Evolutionary conservation across 2,797 vertebrate species (phyloP).

Genomic region (Micromesistius poutassou): DNA sequence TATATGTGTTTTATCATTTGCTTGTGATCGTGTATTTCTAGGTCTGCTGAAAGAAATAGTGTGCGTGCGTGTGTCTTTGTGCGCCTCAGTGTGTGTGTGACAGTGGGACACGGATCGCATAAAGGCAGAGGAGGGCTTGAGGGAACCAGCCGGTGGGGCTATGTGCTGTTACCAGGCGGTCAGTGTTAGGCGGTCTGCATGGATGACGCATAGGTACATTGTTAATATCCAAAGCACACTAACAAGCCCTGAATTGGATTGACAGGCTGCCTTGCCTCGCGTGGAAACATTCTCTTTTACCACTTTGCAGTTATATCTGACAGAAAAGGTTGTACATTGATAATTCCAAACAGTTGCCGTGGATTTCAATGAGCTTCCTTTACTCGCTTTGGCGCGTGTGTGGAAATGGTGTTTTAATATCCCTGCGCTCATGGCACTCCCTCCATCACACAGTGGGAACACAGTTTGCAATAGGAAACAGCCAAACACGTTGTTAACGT

Average conservation of each 20-base stretch:
- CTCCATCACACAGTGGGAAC: background rate
- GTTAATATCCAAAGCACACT: conserved; percentile 43
- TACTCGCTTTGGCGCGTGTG: background rate
- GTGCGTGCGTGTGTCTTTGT: background rate
- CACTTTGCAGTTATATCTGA: background rate
- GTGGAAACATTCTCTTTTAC: conserved; percentile 20
- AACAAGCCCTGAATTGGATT: conserved; percentile 23
- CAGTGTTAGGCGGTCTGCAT: conserved; percentile 43
- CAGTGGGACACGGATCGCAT: background rate
- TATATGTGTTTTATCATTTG: background rate
- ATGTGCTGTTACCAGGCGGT: conserved; percentile 60
- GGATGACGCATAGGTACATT: conserved; percentile 34
- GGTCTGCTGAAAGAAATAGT: background rate
- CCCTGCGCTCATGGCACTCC: background rate
- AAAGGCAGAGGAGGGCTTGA: background rate
- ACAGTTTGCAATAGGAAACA: background rate
- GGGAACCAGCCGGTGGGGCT: conserved; percentile 22
- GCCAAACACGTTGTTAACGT: background rate
- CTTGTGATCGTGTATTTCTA: background rate
- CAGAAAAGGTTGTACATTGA: background rate
- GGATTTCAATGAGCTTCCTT: background rate
- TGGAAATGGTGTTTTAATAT: background rate
- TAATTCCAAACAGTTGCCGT: background rate
- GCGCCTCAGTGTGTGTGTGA: background rate
- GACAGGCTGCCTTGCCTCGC: conserved; percentile 33